These are phyloP conservation scores for Bursaphelenchus okinawaensis DNA, from an alignment of 2,888 invertebrate genomes.

Conservation along the genomic window DNA sequence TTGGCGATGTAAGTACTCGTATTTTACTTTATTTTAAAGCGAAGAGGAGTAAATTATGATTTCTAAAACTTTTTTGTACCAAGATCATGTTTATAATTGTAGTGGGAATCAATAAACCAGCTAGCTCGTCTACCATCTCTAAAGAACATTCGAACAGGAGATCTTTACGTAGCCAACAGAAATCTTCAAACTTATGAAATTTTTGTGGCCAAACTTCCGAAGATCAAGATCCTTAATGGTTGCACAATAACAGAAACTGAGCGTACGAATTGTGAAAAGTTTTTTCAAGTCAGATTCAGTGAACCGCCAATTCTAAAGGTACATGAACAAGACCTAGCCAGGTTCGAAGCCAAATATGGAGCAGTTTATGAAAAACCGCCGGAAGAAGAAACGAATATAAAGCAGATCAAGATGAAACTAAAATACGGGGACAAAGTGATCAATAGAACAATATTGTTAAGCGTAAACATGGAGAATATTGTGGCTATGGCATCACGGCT, in stretches of 20 bases:
- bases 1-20: conserved; percentile 12
- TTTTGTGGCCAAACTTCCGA: conserved; percentile 37
- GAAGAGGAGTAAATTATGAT: no score
- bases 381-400: background rate
- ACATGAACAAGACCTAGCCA: conserved; percentile 4
- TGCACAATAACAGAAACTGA: conserved; percentile 37
- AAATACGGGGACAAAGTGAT: conserved; percentile 6
- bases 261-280: conserved; percentile 6
- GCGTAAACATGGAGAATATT: background rate
- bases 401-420: background rate
- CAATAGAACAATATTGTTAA: conserved; percentile 6
- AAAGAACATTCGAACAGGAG: conserved; percentile 12
- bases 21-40: no score
- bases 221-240: conserved; percentile 33
- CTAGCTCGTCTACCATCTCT: conserved; percentile 12
- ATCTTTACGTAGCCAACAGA: conserved; percentile 1
- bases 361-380: conserved; percentile 7
- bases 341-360: conserved; percentile 6
- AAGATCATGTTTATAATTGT: background rate
- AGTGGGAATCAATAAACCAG: conserved; percentile 21
- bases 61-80: no score
- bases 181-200: conserved; percentile 17
- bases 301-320: conserved; percentile 2
- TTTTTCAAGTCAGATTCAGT: conserved; percentile 9
- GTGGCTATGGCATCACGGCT: conserved; percentile 10